Evolutionary conservation across 2,888 invertebrate genomes (phyloP).

Genomic region (Ectropis crepuscularia): DNA sequence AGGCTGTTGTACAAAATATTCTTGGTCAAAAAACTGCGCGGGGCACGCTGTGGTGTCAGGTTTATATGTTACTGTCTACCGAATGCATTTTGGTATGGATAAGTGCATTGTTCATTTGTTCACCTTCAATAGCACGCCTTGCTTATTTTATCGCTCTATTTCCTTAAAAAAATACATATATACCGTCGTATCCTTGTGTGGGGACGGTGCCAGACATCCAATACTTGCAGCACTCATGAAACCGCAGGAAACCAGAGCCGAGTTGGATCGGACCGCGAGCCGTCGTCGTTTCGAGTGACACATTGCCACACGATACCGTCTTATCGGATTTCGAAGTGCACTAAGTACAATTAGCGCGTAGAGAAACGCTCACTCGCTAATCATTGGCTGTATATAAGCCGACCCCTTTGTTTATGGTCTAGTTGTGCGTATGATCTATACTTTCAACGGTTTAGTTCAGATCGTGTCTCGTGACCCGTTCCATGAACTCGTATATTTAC

Average conservation of each 20-base stretch:
- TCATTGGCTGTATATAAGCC: conserved; percentile 38
- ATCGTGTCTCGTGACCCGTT: conserved; percentile 9
- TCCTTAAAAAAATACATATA: conserved; percentile 31
- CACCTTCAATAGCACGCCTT: neutral
- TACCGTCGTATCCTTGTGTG: conserved; percentile 20
- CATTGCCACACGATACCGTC: conserved; percentile 68
- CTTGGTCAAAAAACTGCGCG: no score
- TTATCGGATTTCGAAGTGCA: conserved; percentile 69
- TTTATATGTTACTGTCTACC: no score
- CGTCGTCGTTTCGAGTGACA: conserved; percentile 69
- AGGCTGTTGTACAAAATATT: no score
- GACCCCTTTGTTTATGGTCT: conserved; percentile 43
- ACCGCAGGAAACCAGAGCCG: conserved; percentile 69
- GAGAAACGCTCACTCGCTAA: conserved; percentile 55
- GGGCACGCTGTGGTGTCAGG: no score
- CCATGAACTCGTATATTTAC: conserved; percentile 10
- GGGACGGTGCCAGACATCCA: conserved; percentile 58
- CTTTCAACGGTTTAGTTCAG: conserved; percentile 16
- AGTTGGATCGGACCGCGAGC: conserved; percentile 44
- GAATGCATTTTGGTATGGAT: no score
- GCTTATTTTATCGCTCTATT: conserved; percentile 9
- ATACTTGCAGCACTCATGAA: conserved; percentile 52
- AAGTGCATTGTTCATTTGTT: no score
- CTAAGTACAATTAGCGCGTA: conserved; percentile 66
- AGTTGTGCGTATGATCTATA: conserved; percentile 27